Conservation (phyloP, 2,113 vertebrate species). For the Colaptes auratus region DNA sequence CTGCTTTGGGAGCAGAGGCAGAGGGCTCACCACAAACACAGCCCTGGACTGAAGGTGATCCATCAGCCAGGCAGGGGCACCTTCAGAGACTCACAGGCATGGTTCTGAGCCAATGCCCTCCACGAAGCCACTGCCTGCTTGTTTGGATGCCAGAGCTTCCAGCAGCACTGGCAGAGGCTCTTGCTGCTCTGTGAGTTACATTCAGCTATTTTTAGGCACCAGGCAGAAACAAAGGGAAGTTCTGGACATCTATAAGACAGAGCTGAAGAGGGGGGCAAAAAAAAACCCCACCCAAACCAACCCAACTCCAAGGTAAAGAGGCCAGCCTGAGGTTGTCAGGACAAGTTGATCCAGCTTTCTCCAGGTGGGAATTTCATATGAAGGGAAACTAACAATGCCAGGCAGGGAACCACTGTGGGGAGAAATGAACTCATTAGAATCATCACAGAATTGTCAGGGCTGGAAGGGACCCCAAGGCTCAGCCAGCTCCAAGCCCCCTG, state of each 20-base stretch:
- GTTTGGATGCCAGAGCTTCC: not conserved
- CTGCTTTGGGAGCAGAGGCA: too few relatives aligned
- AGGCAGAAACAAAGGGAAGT: not conserved
- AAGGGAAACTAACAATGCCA: not conserved
- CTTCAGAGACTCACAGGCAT: not conserved
- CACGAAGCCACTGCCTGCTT: not conserved
- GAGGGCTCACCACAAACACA: not conserved
- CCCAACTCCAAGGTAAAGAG: not conserved
- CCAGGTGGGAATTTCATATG: not conserved
- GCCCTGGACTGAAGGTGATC: not conserved
- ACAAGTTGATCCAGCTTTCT: not conserved
- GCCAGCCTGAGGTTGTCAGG: not conserved
- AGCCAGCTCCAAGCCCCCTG: too few relatives aligned
- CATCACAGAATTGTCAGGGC: too few relatives aligned
- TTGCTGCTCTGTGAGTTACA: not conserved
- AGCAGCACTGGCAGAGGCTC: not conserved
- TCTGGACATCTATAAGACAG: not conserved
- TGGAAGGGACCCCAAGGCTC: too few relatives aligned
- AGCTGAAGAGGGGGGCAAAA: not conserved
- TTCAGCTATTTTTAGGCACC: not conserved
- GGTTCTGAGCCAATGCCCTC: not conserved
- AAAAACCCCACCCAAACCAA: accelerated
- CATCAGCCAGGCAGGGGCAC: not conserved
- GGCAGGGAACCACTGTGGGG: not conserved
- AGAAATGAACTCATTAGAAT: not conserved